Evolutionary conservation across 2,888 invertebrate genomes (phyloP).

Genomic region (Idaea aversata): DNA sequence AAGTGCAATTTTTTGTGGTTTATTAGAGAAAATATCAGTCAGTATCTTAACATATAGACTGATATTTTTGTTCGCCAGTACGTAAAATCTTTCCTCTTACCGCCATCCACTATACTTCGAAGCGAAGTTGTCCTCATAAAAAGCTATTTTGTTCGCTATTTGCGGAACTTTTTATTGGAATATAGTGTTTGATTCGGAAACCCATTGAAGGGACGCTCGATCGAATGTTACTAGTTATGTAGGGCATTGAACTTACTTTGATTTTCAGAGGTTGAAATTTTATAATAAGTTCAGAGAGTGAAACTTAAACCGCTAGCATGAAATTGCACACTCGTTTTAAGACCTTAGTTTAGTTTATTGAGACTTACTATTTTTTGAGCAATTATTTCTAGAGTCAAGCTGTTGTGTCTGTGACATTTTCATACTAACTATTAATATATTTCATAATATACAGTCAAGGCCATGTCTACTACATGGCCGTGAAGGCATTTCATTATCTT

Average conservation of each 20-base stretch:
- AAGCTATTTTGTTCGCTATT: constrained; percentile 46
- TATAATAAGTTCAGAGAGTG: not conserved
- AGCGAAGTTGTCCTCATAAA: constrained; percentile 49
- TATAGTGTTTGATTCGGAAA: constrained; percentile 38
- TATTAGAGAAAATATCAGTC: too few relatives aligned
- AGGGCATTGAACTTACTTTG: constrained; percentile 5
- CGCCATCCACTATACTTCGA: constrained; percentile 42
- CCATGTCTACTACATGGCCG: too few relatives aligned
- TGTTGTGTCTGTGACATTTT: too few relatives aligned
- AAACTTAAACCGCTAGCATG: not conserved
- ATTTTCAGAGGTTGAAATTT: not conserved
- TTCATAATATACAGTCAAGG: too few relatives aligned
- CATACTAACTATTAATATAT: too few relatives aligned
- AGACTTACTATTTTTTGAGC: too few relatives aligned
- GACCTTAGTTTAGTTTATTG: too few relatives aligned
- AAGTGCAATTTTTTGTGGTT: too few relatives aligned
- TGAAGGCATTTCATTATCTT: too few relatives aligned
- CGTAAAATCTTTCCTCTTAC: not conserved
- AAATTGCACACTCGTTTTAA: too few relatives aligned
- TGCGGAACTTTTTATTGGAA: constrained; percentile 38
- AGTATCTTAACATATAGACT: not conserved
- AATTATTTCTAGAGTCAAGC: too few relatives aligned
- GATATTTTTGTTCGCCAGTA: not conserved
- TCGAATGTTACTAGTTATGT: constrained; percentile 14
- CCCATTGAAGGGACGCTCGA: constrained; percentile 19